Evolutionary conservation across 2,888 invertebrate genomes (phyloP).

Genomic region (Aplocera efformata): DNA sequence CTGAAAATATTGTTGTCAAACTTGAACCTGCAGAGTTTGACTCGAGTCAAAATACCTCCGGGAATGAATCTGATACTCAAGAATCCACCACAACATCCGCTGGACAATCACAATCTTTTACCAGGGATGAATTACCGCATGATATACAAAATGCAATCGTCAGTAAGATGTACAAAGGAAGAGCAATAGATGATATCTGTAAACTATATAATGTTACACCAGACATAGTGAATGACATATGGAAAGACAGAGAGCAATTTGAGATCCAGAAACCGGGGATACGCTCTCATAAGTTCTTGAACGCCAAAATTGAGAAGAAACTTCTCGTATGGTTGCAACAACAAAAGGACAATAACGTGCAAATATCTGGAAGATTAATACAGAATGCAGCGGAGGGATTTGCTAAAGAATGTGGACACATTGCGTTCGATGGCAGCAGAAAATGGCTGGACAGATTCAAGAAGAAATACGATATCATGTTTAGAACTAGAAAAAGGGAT

Average conservation of each 20-base stretch:
- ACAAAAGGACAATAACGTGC: constrained; percentile 34
- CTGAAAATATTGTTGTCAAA: too few relatives aligned
- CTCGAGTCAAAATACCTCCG: too few relatives aligned
- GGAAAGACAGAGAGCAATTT: constrained; percentile 47
- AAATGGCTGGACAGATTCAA: constrained; percentile 54
- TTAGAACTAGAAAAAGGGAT: constrained; percentile 29
- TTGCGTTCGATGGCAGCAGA: constrained; percentile 46
- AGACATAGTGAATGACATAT: constrained; percentile 43
- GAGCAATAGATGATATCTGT: constrained; percentile 41
- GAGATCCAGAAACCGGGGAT: constrained; percentile 33
- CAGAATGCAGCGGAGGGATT: constrained; percentile 43
- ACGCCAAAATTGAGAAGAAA: constrained; percentile 36
- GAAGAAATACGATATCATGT: constrained; percentile 38
- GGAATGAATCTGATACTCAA: too few relatives aligned
- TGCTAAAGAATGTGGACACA: constrained; percentile 44
- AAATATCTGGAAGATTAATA: constrained; percentile 43
- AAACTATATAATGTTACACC: constrained; percentile 40
- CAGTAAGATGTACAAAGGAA: constrained; percentile 48
- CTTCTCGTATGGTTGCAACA: constrained; percentile 43
- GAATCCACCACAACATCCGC: too few relatives aligned
- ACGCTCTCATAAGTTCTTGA: constrained; percentile 38
- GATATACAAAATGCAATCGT: constrained; percentile 44
- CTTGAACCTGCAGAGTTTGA: too few relatives aligned
- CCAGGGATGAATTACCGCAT: constrained; percentile 36
- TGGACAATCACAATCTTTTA: constrained; percentile 2